Percentiles rank a stretch among this genome's conserved stretches.
These are phyloP conservation scores for Allygus modestus DNA, from an alignment of 2,888 invertebrate species.

Conservation along the genomic window DNA sequence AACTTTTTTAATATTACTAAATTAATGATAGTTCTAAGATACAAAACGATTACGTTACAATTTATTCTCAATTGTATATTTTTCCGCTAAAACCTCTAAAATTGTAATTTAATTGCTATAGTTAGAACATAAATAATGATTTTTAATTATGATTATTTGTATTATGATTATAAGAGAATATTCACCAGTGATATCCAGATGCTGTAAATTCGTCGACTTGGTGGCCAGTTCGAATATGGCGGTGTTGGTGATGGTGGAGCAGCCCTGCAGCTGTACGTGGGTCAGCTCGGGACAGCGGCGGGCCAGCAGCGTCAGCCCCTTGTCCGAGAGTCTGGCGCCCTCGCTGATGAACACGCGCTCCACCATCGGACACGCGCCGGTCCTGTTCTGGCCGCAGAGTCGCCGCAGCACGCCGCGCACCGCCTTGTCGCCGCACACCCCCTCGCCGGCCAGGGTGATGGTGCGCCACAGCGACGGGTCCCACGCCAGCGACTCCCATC, in stretches of 20 bases:
- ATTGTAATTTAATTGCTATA: too few relatives aligned
- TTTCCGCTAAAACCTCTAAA: too few relatives aligned
- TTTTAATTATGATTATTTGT: too few relatives aligned
- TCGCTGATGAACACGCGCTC: constrained; percentile 83
- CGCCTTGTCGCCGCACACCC: constrained; percentile 81
- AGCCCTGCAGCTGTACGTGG: constrained; percentile 87
- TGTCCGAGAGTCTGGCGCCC: constrained; percentile 85
- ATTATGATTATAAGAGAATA: too few relatives aligned
- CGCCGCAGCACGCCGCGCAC: constrained; percentile 79
- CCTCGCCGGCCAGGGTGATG: constrained; percentile 80
- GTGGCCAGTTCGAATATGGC: constrained; percentile 88
- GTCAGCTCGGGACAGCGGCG: constrained; percentile 89
- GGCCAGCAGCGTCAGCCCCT: constrained; percentile 86
- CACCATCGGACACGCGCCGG: constrained; percentile 82
- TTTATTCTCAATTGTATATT: too few relatives aligned
- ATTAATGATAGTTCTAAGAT: too few relatives aligned
- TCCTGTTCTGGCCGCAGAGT: constrained; percentile 81
- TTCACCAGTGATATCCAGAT: constrained; percentile 90
- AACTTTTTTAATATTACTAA: too few relatives aligned
- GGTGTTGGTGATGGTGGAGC: constrained; percentile 85
- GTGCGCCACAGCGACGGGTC: constrained; percentile 86
- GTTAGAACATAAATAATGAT: too few relatives aligned
- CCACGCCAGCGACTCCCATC: constrained; percentile 89
- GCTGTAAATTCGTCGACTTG: constrained; percentile 88
- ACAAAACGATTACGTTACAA: too few relatives aligned